These are phyloP conservation scores for Botia almorhae DNA, from an alignment of 2,797 vertebrate species.

Conservation along the genomic window DNA sequence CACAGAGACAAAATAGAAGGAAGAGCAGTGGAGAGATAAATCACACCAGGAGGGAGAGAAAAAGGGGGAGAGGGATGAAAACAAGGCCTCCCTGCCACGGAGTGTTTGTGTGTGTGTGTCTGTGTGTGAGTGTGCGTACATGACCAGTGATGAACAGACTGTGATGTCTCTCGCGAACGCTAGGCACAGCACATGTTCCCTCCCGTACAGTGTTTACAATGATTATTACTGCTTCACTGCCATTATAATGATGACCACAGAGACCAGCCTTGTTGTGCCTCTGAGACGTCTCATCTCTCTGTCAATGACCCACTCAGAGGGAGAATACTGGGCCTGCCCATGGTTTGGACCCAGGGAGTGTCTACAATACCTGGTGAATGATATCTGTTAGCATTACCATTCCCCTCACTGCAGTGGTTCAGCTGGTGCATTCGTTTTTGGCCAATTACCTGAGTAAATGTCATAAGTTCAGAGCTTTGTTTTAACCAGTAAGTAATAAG, in stretches of 20 bases:
- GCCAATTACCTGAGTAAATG: not conserved
- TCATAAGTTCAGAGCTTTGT: too few relatives aligned
- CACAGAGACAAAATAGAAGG: conserved; percentile 54
- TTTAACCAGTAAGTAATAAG: too few relatives aligned
- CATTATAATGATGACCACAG: conserved; percentile 50
- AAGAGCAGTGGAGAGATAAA: conserved; percentile 62
- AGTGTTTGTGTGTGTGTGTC: conserved; percentile 5
- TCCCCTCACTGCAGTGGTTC: not conserved
- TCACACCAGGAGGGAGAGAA: conserved; percentile 44
- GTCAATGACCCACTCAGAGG: conserved; percentile 41
- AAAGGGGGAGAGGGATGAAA: conserved; percentile 19
- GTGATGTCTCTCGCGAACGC: conserved; percentile 46
- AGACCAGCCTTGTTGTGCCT: conserved; percentile 24
- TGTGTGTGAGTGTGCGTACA: conserved; percentile 4
- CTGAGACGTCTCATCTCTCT: conserved; percentile 34
- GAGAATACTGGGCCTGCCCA: conserved; percentile 1
- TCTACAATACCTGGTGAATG: not conserved
- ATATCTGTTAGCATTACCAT: not conserved
- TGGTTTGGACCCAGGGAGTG: conserved; percentile 21
- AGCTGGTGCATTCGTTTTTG: not conserved
- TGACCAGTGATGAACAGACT: conserved; percentile 44
- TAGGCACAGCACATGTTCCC: conserved; percentile 31
- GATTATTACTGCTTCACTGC: conserved; percentile 49
- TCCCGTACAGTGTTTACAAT: conserved; percentile 48
- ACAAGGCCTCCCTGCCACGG: conserved; percentile 35